Base-by-base conservation (phyloP, 2,888 invertebrate species). In the Melanostoma scalare region DNA sequence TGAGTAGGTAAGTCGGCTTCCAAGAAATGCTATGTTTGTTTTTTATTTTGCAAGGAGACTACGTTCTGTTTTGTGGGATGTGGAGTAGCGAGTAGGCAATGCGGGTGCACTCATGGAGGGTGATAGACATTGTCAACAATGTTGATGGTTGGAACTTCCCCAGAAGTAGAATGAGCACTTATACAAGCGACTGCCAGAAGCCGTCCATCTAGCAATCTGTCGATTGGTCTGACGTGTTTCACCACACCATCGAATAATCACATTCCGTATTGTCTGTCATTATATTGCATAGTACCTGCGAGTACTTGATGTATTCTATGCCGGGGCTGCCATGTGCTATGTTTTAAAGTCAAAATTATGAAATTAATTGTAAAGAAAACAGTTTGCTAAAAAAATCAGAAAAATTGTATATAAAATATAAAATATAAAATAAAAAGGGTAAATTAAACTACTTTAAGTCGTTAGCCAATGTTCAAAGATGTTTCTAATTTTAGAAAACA, bases 201-300 rank as follows among this genome's bases (percentile, higher is more conserved):
- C 40, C 61, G 55, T 63, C 67, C 61, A 72, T 73, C 68, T 65
- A 72, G 67, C 60, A 53, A 61, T 55, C 60, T 61, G 65, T 67
- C 60, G 53, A 63, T 52, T 53, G n/a, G 68, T 55, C 50, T 31
- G 56, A 77, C 67, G 56, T 55, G 53, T 77, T 68, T 46, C 63
- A 77, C 61, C 56, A 46, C 68, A 71, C 76, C 38, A 50, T 63
- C 50, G 38, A 69, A 61, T 36, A 63, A 61, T 48, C 48, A 44
- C 58, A 80, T 80, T 71, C 67, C 69, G 58, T 65, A 53, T 58
- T 69, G 61, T 74, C 55, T 56, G 61, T 79, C 61, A 61, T 60
- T 44, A 48, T 58, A 31, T 52, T 60, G 10, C 38, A 36, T 63
- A 9, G 20, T 58, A 56, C 5, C 35, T 35, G 50, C 53, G 36